A percentile compares a stretch with the other conserved stretches of the same genome.
Conservation (phyloP, 2,797 vertebrate genomes). For the Etheostoma perlongum region DNA sequence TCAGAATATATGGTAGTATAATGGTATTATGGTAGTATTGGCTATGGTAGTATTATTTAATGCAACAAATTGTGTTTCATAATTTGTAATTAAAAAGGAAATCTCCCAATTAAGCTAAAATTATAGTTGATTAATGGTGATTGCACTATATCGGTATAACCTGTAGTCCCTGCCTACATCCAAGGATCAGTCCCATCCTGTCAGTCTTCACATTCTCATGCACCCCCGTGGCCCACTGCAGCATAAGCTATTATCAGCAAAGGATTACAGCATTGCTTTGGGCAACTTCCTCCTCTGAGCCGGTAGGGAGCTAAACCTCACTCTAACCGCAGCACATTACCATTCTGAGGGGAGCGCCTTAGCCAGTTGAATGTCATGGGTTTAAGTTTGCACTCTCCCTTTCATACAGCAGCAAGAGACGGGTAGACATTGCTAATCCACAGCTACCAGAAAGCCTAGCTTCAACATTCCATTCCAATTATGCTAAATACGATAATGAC, state of each 20-base stretch:
- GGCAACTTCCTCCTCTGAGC: constrained; percentile 49
- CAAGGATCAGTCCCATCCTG: constrained; percentile 2
- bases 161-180: neutral
- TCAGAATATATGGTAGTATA: neutral
- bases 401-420: constrained; percentile 34
- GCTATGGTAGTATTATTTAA: neutral
- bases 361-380: constrained; percentile 64
- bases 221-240: constrained; percentile 48
- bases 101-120: neutral
- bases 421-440: constrained; percentile 47
- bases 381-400: constrained; percentile 49
- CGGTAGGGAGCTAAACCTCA: constrained; percentile 36
- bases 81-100: neutral
- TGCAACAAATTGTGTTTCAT: neutral
- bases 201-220: constrained; percentile 52
- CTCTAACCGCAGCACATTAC: constrained; percentile 44
- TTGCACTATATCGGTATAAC: neutral
- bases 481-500: constrained; percentile 37
- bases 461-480: constrained; percentile 49
- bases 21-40: too few relatives aligned
- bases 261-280: constrained; percentile 63
- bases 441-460: constrained; percentile 19
- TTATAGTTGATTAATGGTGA: neutral
- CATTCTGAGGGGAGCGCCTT: constrained; percentile 48
- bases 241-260: constrained; percentile 60